phyloP scores from a whole-genome alignment of 1,140 invertebrate species.

The Bombus terrestris region DNA sequence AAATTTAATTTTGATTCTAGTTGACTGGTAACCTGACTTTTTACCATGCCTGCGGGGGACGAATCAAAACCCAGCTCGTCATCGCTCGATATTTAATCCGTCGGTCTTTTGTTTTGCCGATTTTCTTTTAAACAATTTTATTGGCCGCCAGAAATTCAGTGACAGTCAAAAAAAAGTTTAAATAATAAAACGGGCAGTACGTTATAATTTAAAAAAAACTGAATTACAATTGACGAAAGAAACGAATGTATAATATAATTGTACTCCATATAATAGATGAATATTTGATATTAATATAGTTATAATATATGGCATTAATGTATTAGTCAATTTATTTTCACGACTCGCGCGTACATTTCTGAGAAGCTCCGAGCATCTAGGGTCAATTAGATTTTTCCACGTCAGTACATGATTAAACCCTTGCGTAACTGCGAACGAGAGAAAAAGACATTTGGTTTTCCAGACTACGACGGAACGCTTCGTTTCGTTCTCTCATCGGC shows the following conservation, averaged over 20 bases:
- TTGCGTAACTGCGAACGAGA: neutral
- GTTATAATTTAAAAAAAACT: too few species aligned
- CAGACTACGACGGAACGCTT: slow-evolving; percentile 8
- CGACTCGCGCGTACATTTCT: too few species aligned
- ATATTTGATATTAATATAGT: too few species aligned
- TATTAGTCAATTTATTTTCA: neutral
- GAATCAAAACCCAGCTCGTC: neutral
- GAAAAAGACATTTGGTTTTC: slow-evolving; percentile 5
- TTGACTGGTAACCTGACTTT: neutral
- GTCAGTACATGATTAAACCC: slow-evolving; percentile 16
- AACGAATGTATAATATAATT: too few species aligned
- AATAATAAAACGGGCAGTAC: too few species aligned
- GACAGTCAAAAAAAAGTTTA: too few species aligned
- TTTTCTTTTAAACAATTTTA: too few species aligned
- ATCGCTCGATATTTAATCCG: neutral
- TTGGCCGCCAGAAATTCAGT: neutral
- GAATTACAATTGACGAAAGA: too few species aligned
- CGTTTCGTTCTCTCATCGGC: slow-evolving; percentile 33
- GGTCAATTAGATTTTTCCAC: slow-evolving; percentile 13
- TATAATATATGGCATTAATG: too few species aligned
- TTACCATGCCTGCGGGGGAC: neutral
- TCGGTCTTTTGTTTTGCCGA: neutral
- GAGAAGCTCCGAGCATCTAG: too few species aligned
- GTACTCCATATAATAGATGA: too few species aligned
- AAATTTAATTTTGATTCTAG: slow-evolving; percentile 51